Percentiles rank a stretch among this genome's conserved stretches.
phyloP scores from a whole-genome alignment of 2,888 invertebrate genomes.

The Ophonus ardosiacus region DNA sequence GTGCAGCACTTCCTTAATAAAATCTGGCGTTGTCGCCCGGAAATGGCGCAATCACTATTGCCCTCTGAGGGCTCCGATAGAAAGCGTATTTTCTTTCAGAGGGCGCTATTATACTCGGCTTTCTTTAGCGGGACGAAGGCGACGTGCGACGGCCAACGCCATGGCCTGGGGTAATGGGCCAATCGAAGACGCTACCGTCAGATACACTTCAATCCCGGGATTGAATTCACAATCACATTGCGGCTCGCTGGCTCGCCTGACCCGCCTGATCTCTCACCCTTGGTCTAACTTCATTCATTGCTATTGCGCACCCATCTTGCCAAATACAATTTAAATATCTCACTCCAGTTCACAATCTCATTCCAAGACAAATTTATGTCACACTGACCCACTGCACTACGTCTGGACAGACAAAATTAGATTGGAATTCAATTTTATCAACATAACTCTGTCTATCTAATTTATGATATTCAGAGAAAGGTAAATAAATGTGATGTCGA shows the following conservation, averaged over 20 bases:
- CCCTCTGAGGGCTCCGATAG: conserved; percentile 70
- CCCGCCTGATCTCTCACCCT: conserved; percentile 38
- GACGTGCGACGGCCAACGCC: conserved; percentile 55
- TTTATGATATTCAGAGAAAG: too few species aligned
- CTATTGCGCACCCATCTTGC: neutral
- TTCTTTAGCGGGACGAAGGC: conserved; percentile 65
- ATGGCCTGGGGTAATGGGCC: conserved; percentile 64
- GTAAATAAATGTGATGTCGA: too few species aligned
- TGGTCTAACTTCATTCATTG: conserved; percentile 12
- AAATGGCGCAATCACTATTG: conserved; percentile 72
- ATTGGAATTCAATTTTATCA: neutral
- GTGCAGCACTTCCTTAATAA: neutral
- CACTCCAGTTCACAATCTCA: neutral
- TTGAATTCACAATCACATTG: conserved; percentile 62
- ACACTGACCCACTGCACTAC: neutral
- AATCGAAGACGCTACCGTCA: conserved; percentile 60
- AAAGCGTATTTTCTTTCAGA: conserved; percentile 71
- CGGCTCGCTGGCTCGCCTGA: conserved; percentile 48
- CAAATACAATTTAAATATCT: conserved; percentile 34
- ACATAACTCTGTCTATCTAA: too few species aligned
- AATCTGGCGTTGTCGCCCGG: conserved; percentile 70
- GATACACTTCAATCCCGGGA: conserved; percentile 62
- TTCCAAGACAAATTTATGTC: conserved; percentile 35
- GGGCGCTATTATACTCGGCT: conserved; percentile 68
- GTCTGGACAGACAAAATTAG: neutral